Evolutionary conservation across 2,797 vertebrate genomes (phyloP).

Genomic region (Sandelia bainsii): DNA sequence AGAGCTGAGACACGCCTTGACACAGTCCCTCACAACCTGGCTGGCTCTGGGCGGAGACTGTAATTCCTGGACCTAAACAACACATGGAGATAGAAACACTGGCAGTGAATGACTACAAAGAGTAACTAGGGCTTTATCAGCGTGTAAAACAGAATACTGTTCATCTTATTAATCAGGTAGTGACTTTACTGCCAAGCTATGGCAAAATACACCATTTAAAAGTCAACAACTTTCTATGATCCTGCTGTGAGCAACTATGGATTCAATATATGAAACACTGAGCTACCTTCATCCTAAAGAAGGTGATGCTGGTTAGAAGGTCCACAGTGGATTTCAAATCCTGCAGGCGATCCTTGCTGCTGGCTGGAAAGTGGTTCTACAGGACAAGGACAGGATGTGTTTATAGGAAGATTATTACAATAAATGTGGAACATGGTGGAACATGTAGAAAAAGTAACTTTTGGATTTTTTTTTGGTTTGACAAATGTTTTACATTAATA

Average conservation of each 20-base stretch:
- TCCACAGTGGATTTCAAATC: constrained; percentile 98
- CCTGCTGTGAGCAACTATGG: neutral
- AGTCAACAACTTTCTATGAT: neutral
- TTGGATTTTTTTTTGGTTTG: no score
- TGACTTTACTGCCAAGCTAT: neutral
- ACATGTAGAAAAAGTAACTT: no score
- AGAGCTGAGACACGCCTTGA: constrained; percentile 98
- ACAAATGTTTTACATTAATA: neutral
- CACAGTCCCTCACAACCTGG: constrained; percentile 97
- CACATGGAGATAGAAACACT: constrained; percentile 20
- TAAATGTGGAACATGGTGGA: no score
- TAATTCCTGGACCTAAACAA: constrained; percentile 93
- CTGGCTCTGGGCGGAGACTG: constrained; percentile 99
- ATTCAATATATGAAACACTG: fast-evolving
- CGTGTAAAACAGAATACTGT: neutral
- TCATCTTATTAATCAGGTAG: neutral
- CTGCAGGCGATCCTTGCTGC: constrained; percentile 94
- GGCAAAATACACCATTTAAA: neutral
- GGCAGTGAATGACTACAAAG: neutral
- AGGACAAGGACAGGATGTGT: neutral
- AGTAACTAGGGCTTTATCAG: neutral
- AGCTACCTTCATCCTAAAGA: constrained; percentile 99
- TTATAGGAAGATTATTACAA: neutral
- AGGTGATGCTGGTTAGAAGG: constrained; percentile 98
- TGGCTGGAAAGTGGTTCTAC: constrained; percentile 98